Evolutionary conservation across 2,888 invertebrate genomes (phyloP), one percentile per base, ranked within the genome.

Genomic region (Ophion ellenae): DNA sequence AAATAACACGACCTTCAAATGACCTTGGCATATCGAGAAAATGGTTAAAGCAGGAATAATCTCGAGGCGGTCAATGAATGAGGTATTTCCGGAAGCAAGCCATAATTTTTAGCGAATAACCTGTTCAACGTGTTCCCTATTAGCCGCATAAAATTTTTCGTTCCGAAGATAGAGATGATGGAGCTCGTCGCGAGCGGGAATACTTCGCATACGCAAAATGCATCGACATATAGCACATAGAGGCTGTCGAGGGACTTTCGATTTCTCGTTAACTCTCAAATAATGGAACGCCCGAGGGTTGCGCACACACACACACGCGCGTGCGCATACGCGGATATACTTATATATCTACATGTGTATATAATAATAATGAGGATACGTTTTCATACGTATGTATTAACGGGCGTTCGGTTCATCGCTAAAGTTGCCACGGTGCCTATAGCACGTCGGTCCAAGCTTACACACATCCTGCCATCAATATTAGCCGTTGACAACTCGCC

Each of bases 391-490:
- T 66, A 20, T 70, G 47, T 17, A 28, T 80, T 57, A 59, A 66
- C 76, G 76, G 36, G 47, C 75, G 79, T 76, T 79, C 71, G 70
- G 75, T 78, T 79, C 82, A 82, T 69, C 79, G 67, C 71, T 57
- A 20, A 81, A 69, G 64, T 64, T 86, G 74, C 75, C 45, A 32
- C 74, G 74, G 66, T 64, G 53, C 63, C 71, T 63, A 64, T 78
- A 71, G 81, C 79, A 69, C 64, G 63, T 66, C 61, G 80, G 36
- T 11, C 87, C 78, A 81, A 89, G 88, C 89, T 89, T 88, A 89
- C 87, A 47, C 14, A 90, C 89, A 91, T 93, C 92, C 91, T 90
- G 91, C 92, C 93, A 93, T 94, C 93, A 93, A 94, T 94, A 93
- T 93, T 93, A 89, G 89, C 88, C 91, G 92, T 92, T 92, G 93